Percentiles rank a stretch among this genome's conserved stretches.
These are phyloP conservation scores for Steatornis caripensis DNA, from an alignment of 2,113 vertebrate species.

Conservation along the genomic window DNA sequence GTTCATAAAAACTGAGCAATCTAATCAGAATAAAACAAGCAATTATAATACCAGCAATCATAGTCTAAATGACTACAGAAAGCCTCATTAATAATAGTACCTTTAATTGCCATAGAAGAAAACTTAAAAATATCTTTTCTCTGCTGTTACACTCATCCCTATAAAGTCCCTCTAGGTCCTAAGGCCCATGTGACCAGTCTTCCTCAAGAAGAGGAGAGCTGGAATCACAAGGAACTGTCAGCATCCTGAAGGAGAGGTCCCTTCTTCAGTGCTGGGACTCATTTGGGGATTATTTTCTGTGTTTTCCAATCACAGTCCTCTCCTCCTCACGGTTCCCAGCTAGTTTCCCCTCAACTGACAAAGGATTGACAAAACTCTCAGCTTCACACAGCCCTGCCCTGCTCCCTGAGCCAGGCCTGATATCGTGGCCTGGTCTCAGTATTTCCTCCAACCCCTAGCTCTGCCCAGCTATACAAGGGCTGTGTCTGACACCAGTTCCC, in stretches of 20 bases:
- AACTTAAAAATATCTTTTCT: not conserved
- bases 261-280: not conserved
- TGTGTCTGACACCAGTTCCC: not conserved
- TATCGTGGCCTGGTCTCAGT: not conserved
- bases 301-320: not conserved
- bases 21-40: not conserved
- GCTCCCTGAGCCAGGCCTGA: not conserved
- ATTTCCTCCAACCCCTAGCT: not conserved
- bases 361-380: not conserved
- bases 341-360: not conserved
- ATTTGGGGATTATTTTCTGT: not conserved
- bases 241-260: not conserved
- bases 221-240: not conserved
- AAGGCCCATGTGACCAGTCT: not conserved
- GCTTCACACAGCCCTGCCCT: not conserved
- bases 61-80: not conserved
- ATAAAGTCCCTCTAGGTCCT: not conserved
- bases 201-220: not conserved
- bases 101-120: not conserved
- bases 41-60: not conserved
- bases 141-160: accelerated
- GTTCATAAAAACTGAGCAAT: not conserved
- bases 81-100: not conserved
- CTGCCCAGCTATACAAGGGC: not conserved
- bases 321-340: not conserved